phyloP scores from a whole-genome alignment of 2,888 invertebrate species.

The Ochropacha duplaris region DNA sequence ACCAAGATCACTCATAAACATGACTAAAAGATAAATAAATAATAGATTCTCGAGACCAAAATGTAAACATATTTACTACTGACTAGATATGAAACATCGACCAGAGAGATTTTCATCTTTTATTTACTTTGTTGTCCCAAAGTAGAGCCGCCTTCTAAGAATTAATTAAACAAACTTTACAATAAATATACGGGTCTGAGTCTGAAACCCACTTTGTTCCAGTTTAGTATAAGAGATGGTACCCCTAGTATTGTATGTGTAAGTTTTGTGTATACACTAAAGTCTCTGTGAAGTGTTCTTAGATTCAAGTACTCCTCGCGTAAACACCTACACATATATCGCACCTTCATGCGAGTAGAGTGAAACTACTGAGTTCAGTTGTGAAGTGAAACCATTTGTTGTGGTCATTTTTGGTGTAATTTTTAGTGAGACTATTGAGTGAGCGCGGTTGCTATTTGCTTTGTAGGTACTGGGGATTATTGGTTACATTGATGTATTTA shows the following conservation, averaged over 20 bases:
- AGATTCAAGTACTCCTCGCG: not conserved
- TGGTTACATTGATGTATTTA: not conserved
- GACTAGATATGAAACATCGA: too few species aligned
- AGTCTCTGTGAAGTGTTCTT: not conserved
- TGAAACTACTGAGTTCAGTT: too few species aligned
- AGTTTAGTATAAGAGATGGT: not conserved
- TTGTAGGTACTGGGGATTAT: too few species aligned
- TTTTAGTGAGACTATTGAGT: not conserved
- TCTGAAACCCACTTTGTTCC: not conserved
- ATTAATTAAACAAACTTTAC: not conserved
- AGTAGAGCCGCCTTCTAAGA: not conserved
- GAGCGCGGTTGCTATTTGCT: too few species aligned
- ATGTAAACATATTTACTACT: too few species aligned
- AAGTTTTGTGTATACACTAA: not conserved
- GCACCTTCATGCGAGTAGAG: not conserved
- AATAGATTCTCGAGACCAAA: too few species aligned
- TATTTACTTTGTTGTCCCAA: not conserved
- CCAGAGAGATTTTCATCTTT: too few species aligned
- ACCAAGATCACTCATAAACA: too few species aligned
- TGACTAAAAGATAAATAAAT: too few species aligned
- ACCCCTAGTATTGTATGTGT: not conserved
- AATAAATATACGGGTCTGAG: not conserved
- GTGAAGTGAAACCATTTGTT: not conserved
- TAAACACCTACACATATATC: not conserved
- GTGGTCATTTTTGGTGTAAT: not conserved